phyloP scores from a whole-genome alignment of 2,888 invertebrate genomes.

The Tetropium fuscum region DNA sequence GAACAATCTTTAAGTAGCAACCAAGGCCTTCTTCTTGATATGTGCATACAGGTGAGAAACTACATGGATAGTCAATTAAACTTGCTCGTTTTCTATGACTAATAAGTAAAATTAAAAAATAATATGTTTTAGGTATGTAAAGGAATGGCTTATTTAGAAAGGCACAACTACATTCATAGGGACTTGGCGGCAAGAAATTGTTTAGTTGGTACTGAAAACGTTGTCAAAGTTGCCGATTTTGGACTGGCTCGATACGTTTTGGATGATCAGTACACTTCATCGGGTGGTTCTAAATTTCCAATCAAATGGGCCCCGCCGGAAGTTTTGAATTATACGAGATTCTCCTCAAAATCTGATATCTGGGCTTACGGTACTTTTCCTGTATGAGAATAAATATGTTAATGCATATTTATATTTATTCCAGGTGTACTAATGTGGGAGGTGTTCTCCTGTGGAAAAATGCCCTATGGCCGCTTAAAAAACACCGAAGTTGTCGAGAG shows the following conservation, averaged over 20 bases:
- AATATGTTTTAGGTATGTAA: constrained; percentile 80
- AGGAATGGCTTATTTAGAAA: constrained; percentile 96
- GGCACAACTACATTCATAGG: constrained; percentile 95
- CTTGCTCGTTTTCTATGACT: not conserved
- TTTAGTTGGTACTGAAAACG: constrained; percentile 92
- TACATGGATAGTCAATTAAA: not conserved
- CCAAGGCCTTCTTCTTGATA: constrained; percentile 87
- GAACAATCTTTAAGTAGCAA: constrained; percentile 84
- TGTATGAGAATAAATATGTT: not conserved
- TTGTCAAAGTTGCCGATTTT: constrained; percentile 97
- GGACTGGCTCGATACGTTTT: constrained; percentile 95
- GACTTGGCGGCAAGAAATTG: constrained; percentile 97
- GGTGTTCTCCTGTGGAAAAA: constrained; percentile 95
- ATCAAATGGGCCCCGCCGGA: constrained; percentile 99
- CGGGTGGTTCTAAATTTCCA: constrained; percentile 96
- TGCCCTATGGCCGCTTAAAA: constrained; percentile 94
- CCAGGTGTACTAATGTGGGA: constrained; percentile 97
- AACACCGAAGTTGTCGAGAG: constrained; percentile 95
- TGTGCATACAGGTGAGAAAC: constrained; percentile 86
- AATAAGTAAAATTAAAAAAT: constrained; percentile 6
- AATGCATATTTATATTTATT: not conserved
- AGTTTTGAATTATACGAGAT: constrained; percentile 93
- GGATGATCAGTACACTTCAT: constrained; percentile 97
- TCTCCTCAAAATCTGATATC: constrained; percentile 96
- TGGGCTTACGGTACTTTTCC: constrained; percentile 92